These are phyloP conservation scores for Menura novaehollandiae DNA, from an alignment of 2,113 vertebrate species.

Conservation along the genomic window DNA sequence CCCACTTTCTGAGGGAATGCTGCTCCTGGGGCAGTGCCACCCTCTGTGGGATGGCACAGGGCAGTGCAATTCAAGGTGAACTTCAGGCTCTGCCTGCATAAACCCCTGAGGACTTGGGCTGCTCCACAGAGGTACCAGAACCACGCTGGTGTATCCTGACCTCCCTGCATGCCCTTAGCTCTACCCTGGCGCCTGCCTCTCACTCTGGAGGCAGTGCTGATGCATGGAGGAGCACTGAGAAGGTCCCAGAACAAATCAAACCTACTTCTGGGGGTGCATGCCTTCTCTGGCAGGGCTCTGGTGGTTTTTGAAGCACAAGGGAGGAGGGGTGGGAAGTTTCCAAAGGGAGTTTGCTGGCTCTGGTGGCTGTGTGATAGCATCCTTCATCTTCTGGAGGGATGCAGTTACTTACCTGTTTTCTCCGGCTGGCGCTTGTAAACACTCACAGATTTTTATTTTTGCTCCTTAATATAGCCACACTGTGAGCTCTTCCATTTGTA, in stretches of 20 bases:
- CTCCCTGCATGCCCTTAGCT: accelerated
- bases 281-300: background rate
- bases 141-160: background rate
- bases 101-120: background rate
- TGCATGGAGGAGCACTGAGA: background rate
- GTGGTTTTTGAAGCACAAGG: background rate
- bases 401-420: background rate
- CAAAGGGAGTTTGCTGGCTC: background rate
- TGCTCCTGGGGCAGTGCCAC: background rate
- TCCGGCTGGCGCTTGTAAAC: background rate
- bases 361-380: background rate
- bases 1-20: background rate
- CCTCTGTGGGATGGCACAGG: background rate
- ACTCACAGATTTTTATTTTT: background rate
- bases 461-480: background rate
- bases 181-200: background rate
- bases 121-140: background rate
- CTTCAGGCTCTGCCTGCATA: background rate
- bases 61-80: background rate
- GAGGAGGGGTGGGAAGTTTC: background rate
- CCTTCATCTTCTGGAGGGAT: background rate
- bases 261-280: accelerated
- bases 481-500: background rate
- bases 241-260: background rate
- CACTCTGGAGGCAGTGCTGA: accelerated